Evolutionary conservation across 2,888 invertebrate genomes (phyloP).

Genomic region (Eueremaeus valkanovi): DNA sequence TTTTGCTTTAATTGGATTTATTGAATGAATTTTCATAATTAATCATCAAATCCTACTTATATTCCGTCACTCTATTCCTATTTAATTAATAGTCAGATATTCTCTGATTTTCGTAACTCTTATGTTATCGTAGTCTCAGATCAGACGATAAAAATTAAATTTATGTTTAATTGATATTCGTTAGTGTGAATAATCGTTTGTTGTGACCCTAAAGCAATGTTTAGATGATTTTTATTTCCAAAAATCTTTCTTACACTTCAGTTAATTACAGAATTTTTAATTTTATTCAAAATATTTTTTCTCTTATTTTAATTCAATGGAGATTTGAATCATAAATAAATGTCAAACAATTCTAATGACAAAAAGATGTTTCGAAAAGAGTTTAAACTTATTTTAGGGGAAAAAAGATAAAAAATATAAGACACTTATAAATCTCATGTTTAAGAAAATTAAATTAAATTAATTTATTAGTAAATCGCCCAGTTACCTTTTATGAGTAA

Average conservation of each 20-base stretch:
- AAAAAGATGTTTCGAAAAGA: too few species aligned
- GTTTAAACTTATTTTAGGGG: too few species aligned
- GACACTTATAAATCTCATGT: too few species aligned
- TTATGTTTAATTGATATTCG: background rate
- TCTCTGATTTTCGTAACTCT: background rate
- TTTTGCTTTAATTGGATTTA: background rate
- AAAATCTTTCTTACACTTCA: background rate
- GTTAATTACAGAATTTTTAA: background rate
- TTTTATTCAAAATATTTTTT: background rate
- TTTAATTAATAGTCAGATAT: constrained; percentile 10
- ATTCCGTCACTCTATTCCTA: background rate
- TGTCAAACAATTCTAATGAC: too few species aligned
- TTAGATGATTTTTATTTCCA: background rate
- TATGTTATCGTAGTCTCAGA: background rate
- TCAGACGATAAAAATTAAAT: background rate
- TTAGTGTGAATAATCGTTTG: background rate
- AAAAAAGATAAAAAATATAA: too few species aligned
- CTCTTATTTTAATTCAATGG: too few species aligned
- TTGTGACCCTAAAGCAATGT: background rate
- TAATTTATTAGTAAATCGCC: too few species aligned
- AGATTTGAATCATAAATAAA: too few species aligned
- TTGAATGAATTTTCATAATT: background rate
- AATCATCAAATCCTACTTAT: background rate
- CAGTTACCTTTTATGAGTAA: too few species aligned
- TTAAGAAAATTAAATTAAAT: too few species aligned